phyloP scores from a whole-genome alignment of 1,140 invertebrate genomes.

The Acromyrmex heyeri region DNA sequence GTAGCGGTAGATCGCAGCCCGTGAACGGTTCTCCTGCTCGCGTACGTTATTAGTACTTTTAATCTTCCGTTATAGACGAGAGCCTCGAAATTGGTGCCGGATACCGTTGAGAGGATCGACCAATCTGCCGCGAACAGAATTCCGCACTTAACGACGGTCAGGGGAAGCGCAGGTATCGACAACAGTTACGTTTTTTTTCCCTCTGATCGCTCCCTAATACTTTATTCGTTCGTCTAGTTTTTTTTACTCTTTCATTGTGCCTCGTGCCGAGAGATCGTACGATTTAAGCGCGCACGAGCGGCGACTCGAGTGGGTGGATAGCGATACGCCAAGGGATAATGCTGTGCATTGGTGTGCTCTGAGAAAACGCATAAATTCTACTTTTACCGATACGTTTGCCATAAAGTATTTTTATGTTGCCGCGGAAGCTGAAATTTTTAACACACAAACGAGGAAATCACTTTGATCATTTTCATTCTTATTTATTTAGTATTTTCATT shows the following conservation, averaged over 20 bases:
- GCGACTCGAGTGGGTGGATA: slow-evolving; percentile 52
- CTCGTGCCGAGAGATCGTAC: slow-evolving; percentile 43
- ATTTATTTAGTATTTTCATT: neutral
- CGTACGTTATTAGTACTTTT: slow-evolving; percentile 76
- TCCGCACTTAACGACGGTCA: slow-evolving; percentile 57
- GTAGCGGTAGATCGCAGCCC: slow-evolving; percentile 59
- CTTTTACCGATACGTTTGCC: slow-evolving; percentile 4
- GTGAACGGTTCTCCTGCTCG: slow-evolving; percentile 60
- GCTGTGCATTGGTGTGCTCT: slow-evolving; percentile 10
- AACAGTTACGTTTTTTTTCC: slow-evolving; percentile 52
- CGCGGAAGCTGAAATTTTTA: neutral
- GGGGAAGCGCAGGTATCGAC: slow-evolving; percentile 44
- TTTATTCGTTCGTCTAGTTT: slow-evolving; percentile 60
- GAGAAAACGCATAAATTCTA: slow-evolving; percentile 1
- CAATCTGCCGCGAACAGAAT: slow-evolving; percentile 77
- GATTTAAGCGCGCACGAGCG: slow-evolving; percentile 48
- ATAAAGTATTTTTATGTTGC: slow-evolving; percentile 9
- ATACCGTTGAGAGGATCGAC: slow-evolving; percentile 76
- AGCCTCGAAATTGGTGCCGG: slow-evolving; percentile 77
- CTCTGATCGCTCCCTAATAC: slow-evolving; percentile 56
- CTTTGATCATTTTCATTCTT: neutral
- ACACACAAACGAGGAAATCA: neutral
- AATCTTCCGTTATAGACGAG: slow-evolving; percentile 77
- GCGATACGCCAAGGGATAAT: slow-evolving; percentile 48
- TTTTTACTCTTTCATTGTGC: slow-evolving; percentile 37